Evolutionary conservation across 2,797 vertebrate species (phyloP), one percentile per base, ranked within the genome.

Genomic region (Enteromius thamalakanensis): DNA sequence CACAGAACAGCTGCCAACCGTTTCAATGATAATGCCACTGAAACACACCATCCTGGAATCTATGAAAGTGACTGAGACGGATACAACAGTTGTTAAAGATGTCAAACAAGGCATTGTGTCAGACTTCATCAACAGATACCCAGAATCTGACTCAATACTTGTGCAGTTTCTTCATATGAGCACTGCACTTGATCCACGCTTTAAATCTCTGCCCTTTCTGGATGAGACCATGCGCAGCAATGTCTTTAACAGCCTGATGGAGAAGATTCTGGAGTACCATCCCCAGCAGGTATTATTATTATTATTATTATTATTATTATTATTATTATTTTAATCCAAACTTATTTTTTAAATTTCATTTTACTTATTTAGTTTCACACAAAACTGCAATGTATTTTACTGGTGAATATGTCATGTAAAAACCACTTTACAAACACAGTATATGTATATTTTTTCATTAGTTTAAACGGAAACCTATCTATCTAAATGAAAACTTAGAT

Each of bases 141-240:
- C 23, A 51, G 65, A 55, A 15, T 49, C 47, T 49, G 47, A 49
- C 14, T 49, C 47, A 49, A 6, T 49, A 72, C 65, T 83, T 67
- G 64, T 37, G 32, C 32, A 67, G 64, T 67, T 68, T 40, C 64
- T n/a, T 40, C 67, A 42, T 42, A 69, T 45, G 67, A 42, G 37
- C 21, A 69, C 34, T 45, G 82, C 82, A 60, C 51, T 71, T 69
- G 67, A 72, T 42, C 53, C 82, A 78, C 19, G 26, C 32, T 79
- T 84, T 71, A 84, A 84, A 78, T 71, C 65, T 84, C 40, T 79
- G 65, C 82, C 67, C 76, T 78, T 78, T 84, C 76, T 84, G 82
- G 67, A 83, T 78, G 74, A 83, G 37, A 77, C 65, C 51, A 69
- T 14, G 26, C 10, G 14, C 26, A 60, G 51, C 37, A 62, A 64